These are phyloP conservation scores for Ditylenchus weischeri DNA, from an alignment of 2,888 invertebrate genomes.

Conservation along the genomic window DNA sequence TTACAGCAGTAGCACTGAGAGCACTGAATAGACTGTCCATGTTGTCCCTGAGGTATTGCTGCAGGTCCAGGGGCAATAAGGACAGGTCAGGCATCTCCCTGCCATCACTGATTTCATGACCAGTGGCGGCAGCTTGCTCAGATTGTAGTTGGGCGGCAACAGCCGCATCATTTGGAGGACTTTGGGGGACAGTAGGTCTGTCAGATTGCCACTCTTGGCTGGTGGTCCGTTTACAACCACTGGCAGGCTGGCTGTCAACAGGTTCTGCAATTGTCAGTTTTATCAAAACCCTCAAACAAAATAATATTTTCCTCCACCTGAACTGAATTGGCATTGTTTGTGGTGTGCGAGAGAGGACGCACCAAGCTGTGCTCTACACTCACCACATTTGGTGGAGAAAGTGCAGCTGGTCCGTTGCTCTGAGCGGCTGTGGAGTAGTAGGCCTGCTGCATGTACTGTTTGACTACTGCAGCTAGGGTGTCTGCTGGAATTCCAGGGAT, in stretches of 20 bases:
- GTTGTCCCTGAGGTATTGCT: constrained; percentile 49
- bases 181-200: constrained; percentile 22
- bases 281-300: too few relatives aligned
- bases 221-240: neutral
- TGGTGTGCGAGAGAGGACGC: too few relatives aligned
- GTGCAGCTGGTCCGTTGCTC: neutral
- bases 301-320: too few relatives aligned
- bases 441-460: constrained; percentile 48
- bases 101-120: constrained; percentile 45
- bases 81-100: constrained; percentile 55
- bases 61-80: constrained; percentile 50
- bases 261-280: too few relatives aligned
- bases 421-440: constrained; percentile 46
- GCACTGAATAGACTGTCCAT: constrained; percentile 39
- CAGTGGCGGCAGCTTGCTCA: constrained; percentile 37
- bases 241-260: too few relatives aligned
- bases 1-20: constrained; percentile 21
- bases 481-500: constrained; percentile 55
- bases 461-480: constrained; percentile 47
- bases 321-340: too few relatives aligned
- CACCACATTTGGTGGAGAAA: too few relatives aligned
- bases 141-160: constrained; percentile 38
- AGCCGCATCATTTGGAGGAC: constrained; percentile 33
- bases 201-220: constrained; percentile 14
- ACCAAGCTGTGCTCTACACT: too few relatives aligned